These are phyloP conservation scores for Epicauta chinensis DNA, from an alignment of 1,140 invertebrate genomes.

Conservation along the genomic window DNA sequence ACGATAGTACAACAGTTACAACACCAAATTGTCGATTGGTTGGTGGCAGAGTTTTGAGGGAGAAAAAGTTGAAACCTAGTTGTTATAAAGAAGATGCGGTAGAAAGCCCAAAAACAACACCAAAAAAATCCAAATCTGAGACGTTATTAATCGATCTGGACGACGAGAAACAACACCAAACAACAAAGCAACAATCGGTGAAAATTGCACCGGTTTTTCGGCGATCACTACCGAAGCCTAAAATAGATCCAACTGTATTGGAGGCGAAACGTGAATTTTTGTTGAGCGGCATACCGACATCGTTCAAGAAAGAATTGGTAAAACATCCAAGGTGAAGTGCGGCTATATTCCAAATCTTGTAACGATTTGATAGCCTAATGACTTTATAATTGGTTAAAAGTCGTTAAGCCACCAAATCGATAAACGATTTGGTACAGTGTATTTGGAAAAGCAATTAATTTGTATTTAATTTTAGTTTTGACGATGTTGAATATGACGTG, in stretches of 20 bases:
- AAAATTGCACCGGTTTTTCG: constrained; percentile 58
- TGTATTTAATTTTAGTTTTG: constrained; percentile 21
- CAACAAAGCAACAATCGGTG: constrained; percentile 16
- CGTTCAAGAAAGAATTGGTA: constrained; percentile 46
- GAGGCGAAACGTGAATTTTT: constrained; percentile 56
- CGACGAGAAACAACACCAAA: constrained; percentile 7
- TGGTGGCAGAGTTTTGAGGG: constrained; percentile 1
- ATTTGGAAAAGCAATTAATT: too few relatives aligned
- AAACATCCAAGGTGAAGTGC: constrained; percentile 42
- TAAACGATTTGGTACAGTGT: too few relatives aligned
- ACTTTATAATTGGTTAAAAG: too few relatives aligned
- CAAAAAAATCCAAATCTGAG: neutral
- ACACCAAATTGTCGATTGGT: too few relatives aligned
- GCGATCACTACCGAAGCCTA: constrained; percentile 45
- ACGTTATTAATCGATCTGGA: neutral
- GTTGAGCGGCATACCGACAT: constrained; percentile 52
- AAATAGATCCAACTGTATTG: constrained; percentile 44
- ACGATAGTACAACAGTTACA: too few relatives aligned
- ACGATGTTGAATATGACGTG: constrained; percentile 40
- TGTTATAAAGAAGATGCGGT: neutral
- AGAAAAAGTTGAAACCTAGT: neutral
- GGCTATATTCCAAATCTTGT: too few relatives aligned
- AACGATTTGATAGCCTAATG: too few relatives aligned
- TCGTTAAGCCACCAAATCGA: too few relatives aligned
- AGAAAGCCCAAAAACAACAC: neutral